Evolutionary conservation across 2,797 vertebrate species (phyloP), one percentile per base, ranked within the genome.

Genomic region (Platyrinchus mystaceus): DNA sequence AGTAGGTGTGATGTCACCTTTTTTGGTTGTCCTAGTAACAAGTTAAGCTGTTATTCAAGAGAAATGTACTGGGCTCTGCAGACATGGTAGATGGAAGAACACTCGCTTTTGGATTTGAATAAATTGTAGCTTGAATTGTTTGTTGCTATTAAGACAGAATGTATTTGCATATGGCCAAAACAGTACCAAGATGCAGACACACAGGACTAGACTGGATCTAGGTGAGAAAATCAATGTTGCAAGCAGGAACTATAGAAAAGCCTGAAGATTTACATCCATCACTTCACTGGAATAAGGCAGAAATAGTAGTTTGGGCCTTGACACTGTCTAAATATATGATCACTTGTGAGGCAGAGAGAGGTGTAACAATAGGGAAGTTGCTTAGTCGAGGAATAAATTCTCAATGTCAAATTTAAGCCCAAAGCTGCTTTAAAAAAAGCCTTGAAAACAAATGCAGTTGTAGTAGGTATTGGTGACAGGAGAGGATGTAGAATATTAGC

Each of bases 1-100:
- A 53, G 55, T 32, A 94, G 66, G 58, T 92, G 89, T 86, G 82
- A 94, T 91, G 58, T 87, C 91, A 89, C 87, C 63, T 87, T 90
- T 81, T 80, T 21, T 78, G 63, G 89, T 94, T 96, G 93, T 94
- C 91, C 62, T 86, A 84, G 95, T 83, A 93, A 94, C 84, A 87
- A 77, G 73, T 93, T 77, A 86, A 66, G 66, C 87, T 87, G 66
- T 87, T 88, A 64, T 49, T 93, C 37, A 53, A 20, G 64, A 58
- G 37, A 83, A 53, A 4, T 30, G 39, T 60, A 58, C 41, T 32
- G 60, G 58, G 68, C 60, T 92, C 37, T 87, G 68, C 43, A 81
- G 82, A 75, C 39, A 47, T 14, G n/a, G 64, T 66, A 62, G 41
- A 58, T 43, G 37, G 60, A 92, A 85, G 59, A 79, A 53, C 49